Percentiles rank a stretch among this genome's conserved stretches.
phyloP scores from a whole-genome alignment of 2,888 invertebrate species.

The Luffia ferchaultella region DNA sequence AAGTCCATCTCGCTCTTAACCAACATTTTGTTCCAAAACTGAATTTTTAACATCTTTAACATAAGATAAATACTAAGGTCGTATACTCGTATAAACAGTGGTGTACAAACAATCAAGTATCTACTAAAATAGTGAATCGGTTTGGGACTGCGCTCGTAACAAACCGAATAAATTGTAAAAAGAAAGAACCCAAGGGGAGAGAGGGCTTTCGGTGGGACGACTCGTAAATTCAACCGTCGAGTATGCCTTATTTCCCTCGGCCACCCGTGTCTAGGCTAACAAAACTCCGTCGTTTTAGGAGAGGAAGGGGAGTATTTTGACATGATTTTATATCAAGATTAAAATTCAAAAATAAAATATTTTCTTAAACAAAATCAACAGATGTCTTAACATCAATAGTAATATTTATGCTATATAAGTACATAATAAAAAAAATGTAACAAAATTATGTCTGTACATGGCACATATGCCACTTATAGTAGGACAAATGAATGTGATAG shows the following conservation, averaged over 20 bases:
- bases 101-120: not conserved
- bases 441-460: too few relatives aligned
- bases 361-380: conserved; percentile 15
- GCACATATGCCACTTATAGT: too few relatives aligned
- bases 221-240: conserved; percentile 64
- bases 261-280: conserved; percentile 9
- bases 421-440: conserved; percentile 14
- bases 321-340: too few relatives aligned
- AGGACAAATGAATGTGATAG: too few relatives aligned
- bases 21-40: too few relatives aligned
- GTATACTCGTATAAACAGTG: not conserved
- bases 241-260: conserved; percentile 54
- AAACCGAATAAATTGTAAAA: conserved; percentile 63
- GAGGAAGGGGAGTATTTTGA: not conserved
- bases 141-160: conserved; percentile 29
- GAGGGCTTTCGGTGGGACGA: conserved; percentile 53
- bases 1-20: too few relatives aligned
- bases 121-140: not conserved
- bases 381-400: conserved; percentile 47
- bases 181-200: conserved; percentile 44
- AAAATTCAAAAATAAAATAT: too few relatives aligned
- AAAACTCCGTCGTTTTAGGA: not conserved
- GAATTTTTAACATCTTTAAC: too few relatives aligned
- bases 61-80: too few relatives aligned
- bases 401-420: conserved; percentile 40